Evolutionary conservation across 2,797 vertebrate species (phyloP), one percentile per base, ranked within the genome.

Genomic region (Alfaro cultratus): DNA sequence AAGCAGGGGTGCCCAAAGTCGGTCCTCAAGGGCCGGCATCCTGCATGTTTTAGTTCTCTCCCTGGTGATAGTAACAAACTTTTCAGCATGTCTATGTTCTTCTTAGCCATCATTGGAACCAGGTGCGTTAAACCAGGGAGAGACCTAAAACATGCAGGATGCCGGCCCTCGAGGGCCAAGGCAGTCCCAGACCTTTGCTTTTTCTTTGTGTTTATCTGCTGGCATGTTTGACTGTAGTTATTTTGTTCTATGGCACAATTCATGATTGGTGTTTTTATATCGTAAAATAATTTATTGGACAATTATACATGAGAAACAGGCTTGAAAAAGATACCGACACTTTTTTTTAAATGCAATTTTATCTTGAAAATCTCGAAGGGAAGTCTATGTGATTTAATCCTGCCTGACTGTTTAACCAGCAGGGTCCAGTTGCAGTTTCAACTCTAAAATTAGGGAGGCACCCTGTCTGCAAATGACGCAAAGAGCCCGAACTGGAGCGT

Each of bases 381-480:
- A 87, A 87, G 2, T 0, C 15, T 23, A 21, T 0, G 12, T 0
- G 0, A 0, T 6, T 3, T 36, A 23, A 5, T 46, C 34, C 0
- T 1, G 0, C 18, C 0, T 11, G 34, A 85, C 80, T 0, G 41
- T 72, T 46, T 12, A 15, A 57, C 80, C 78, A 77, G 12, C 46
- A 39, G 29, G 83, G 77, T 95, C 91, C 55, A 51, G 90, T 94
- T 94, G 85, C 93, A 92, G 85, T 83, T 82, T 81, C 64, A 83
- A 84, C 74, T 88, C 95, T 95, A 95, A 96, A 96, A 89, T 95
- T 96, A 95, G 94, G 89, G 90, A 87, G 88, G 92, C 87, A 78
- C 89, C 86, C 90, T 64, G 47, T 86, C 89, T 76, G 83, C 86
- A 79, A 87, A 86, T 95, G 95, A 96, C 95, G 95, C 90, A 92